Percentiles rank a stretch among this genome's conserved stretches.
phyloP scores from a whole-genome alignment of 2,888 invertebrate genomes.

The Syrphus vitripennis region DNA sequence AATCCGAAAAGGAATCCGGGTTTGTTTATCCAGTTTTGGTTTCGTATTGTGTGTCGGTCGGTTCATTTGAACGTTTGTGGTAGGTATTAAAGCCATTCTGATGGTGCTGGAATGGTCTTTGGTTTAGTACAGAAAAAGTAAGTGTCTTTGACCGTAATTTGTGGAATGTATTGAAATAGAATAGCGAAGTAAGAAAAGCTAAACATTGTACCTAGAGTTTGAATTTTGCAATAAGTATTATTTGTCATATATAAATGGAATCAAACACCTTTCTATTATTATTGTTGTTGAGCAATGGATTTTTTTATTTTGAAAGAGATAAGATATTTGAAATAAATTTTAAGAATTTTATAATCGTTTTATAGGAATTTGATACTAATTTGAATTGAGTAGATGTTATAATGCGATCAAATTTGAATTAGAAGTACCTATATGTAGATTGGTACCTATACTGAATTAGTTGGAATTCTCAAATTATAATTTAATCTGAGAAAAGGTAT shows the following conservation, averaged over 20 bases:
- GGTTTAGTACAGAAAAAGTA: background rate
- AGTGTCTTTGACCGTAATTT: slow-evolving; percentile 36
- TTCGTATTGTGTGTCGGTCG: background rate
- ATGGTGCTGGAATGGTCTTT: slow-evolving; percentile 8
- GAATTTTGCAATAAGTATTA: background rate
- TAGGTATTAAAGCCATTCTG: slow-evolving; percentile 3
- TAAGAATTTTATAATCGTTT: background rate
- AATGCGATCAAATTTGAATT: background rate
- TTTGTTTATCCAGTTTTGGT: slow-evolving; percentile 44
- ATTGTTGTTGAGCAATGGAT: background rate
- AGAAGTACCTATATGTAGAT: no score
- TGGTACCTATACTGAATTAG: background rate
- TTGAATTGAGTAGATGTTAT: background rate
- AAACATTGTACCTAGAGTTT: background rate
- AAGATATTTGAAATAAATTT: background rate
- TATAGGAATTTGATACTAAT: background rate
- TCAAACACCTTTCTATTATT: background rate
- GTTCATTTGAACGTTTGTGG: background rate
- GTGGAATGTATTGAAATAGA: slow-evolving; percentile 30
- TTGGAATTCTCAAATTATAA: no score
- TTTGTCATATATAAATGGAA: slow-evolving; percentile 9
- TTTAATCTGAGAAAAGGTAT: no score
- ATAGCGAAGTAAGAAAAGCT: background rate
- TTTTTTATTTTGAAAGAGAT: background rate
- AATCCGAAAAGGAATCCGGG: slow-evolving; percentile 61